Percentiles rank a stretch among this genome's conserved stretches.
phyloP scores from a whole-genome alignment of 92 coral and sea anemone species.

The Palythoa grandiflora region DNA sequence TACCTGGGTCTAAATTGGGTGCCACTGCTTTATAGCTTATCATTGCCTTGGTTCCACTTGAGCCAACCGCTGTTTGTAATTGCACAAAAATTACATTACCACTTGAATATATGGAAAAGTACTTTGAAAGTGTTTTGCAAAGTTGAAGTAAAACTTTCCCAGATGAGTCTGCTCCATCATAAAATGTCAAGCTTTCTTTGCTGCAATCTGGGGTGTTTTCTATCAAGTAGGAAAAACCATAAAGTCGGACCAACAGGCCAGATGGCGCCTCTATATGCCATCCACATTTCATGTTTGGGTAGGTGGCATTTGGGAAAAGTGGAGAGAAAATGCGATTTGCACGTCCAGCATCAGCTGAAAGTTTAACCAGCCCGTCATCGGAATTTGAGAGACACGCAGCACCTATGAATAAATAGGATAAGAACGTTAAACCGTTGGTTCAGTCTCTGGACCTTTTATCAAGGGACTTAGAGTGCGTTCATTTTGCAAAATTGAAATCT shows the following conservation, averaged over 20 bases:
- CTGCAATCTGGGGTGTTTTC: slow-evolving; percentile 8
- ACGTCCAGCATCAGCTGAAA: background rate
- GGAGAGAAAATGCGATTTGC: background rate
- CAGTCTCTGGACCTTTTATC: too few relatives aligned
- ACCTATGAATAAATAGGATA: background rate
- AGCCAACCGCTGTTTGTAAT: background rate
- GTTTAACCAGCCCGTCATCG: background rate
- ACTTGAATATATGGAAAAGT: slow-evolving; percentile 9
- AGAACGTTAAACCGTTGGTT: background rate
- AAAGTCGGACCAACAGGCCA: background rate
- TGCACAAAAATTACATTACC: slow-evolving; percentile 27
- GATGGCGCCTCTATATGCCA: slow-evolving; percentile 1
- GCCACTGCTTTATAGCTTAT: background rate
- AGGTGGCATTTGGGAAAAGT: slow-evolving; percentile 3
- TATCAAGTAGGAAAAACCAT: background rate
- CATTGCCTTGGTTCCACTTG: background rate
- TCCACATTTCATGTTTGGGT: slow-evolving; percentile 33
- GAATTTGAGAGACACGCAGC: slow-evolving; percentile 3
- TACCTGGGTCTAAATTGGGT: background rate
- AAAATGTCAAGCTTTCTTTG: slow-evolving; percentile 19
- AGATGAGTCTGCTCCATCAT: slow-evolving; percentile 20
- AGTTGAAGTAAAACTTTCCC: background rate
- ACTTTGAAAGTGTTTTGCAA: background rate
- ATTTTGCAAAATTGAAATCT: too few relatives aligned
- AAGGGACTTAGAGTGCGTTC: too few relatives aligned